Evolutionary conservation across 1,140 invertebrate species (phyloP), one percentile per base, ranked within the genome.

Genomic region (Saxidomus purpurata): DNA sequence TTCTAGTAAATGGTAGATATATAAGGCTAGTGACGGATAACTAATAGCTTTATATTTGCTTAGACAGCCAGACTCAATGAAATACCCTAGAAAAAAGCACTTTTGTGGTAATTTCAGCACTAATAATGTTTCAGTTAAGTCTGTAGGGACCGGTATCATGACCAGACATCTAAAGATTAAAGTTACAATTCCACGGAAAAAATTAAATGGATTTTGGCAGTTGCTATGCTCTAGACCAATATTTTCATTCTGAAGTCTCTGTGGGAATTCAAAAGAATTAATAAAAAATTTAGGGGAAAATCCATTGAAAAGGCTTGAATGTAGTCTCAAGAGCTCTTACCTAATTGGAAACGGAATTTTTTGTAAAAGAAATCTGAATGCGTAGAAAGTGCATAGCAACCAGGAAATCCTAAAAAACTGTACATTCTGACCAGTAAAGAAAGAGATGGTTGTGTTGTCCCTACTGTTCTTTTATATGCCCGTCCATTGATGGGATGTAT

Each of bases 1-100:
- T 63, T 8, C 59, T 63, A 22, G 15, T 63, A 63, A 59, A 63
- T 19, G 59, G 59, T n/a, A 25, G 28, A 63, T 63, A 63, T 63
- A 63, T 15, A 63, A 63, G 25, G 59, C 19, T 55, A n/a, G n/a
- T 63, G 59, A 63, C 25, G 59, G 59, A 25, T 63, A 63, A 63
- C 59, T 63, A 63, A 63, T 63, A 63, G 59, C 59, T 63, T 63
- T 63, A 28, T 63, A 28, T 63, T 63, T 63, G 59, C 59, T 63
- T 63, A 63, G 59, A 63, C 59, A 25, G 59, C 59, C 59, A 63
- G 25, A 63, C 25, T 63, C 25, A 63, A 63, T 63, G 59, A 63
- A 63, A 63, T 63, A 1, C 22, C n/a, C 59, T 3, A 28, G 59
- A 63, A 63, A 63, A 63, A 63, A 63, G 22, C 11, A 28, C 1